phyloP scores from a whole-genome alignment of 2,888 invertebrate genomes.

The Lasioglossum morio region DNA sequence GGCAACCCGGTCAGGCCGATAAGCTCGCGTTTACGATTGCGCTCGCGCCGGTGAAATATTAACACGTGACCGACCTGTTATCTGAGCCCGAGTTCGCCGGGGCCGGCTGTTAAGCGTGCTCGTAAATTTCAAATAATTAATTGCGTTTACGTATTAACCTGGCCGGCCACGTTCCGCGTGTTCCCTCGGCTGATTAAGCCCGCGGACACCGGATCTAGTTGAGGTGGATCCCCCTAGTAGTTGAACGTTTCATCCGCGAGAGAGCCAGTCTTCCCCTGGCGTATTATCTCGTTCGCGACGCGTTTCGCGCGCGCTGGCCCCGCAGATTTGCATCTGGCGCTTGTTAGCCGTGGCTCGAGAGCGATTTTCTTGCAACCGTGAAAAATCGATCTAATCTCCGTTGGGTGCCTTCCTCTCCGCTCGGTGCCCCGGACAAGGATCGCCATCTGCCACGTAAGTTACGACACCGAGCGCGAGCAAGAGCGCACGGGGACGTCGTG shows the following conservation, averaged over 20 bases:
- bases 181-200: conserved; percentile 41
- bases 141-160: conserved; percentile 60
- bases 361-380: conserved; percentile 78
- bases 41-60: conserved; percentile 57
- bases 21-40: conserved; percentile 42
- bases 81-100: conserved; percentile 43
- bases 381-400: conserved; percentile 81
- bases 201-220: conserved; percentile 50
- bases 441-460: conserved; percentile 78
- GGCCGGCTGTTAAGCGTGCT: conserved; percentile 49
- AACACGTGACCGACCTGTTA: conserved; percentile 58
- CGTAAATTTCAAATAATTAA: conserved; percentile 69
- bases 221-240: conserved; percentile 44
- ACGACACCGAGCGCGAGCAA: conserved; percentile 69
- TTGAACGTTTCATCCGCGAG: conserved; percentile 33
- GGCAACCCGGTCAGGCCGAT: conserved; percentile 50
- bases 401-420: conserved; percentile 65
- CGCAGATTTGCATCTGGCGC: conserved; percentile 81
- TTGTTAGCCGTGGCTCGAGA: conserved; percentile 75
- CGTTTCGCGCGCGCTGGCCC: conserved; percentile 38
- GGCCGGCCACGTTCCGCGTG: conserved; percentile 9
- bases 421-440: conserved; percentile 62
- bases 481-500: conserved; percentile 42
- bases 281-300: conserved; percentile 41
- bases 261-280: background rate